phyloP scores from a whole-genome alignment of 2,888 invertebrate species.

The Chouioia cunea region DNA sequence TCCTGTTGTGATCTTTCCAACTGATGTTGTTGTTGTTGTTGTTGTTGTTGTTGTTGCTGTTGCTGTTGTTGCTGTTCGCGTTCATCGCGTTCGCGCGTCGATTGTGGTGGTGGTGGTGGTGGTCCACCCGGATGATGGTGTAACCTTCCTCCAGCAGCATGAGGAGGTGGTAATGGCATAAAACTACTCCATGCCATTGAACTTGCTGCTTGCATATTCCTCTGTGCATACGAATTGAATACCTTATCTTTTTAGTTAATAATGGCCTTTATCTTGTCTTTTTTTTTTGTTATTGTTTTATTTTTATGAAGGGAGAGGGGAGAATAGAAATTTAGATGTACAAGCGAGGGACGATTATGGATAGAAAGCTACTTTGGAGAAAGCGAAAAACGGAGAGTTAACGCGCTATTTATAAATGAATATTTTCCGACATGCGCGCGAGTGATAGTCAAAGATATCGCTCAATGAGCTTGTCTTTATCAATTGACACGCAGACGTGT shows the following conservation, averaged over 20 bases:
- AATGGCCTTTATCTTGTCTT: constrained; percentile 51
- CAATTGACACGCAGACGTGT: too few relatives aligned
- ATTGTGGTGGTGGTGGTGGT: constrained; percentile 3
- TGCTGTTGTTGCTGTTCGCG: constrained; percentile 41
- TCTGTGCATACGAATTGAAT: constrained; percentile 63
- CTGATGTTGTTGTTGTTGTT: constrained; percentile 57
- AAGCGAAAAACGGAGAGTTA: too few relatives aligned
- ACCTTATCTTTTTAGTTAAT: constrained; percentile 65
- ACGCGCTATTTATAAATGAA: too few relatives aligned
- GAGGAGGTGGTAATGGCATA: constrained; percentile 62
- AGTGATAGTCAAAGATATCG: too few relatives aligned
- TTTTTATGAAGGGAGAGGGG: too few relatives aligned
- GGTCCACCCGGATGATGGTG: constrained; percentile 62
- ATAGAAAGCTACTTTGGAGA: too few relatives aligned
- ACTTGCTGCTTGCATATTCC: constrained; percentile 63
- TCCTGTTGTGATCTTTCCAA: constrained; percentile 63
- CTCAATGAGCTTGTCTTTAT: too few relatives aligned
- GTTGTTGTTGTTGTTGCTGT: constrained; percentile 55
- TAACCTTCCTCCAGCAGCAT: constrained; percentile 57
- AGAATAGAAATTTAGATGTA: too few relatives aligned
- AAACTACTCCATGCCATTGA: constrained; percentile 66
- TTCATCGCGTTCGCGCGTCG: constrained; percentile 54
- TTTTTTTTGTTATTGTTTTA: too few relatives aligned
- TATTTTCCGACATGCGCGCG: too few relatives aligned
- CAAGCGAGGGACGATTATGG: too few relatives aligned